Base-by-base conservation (phyloP, 2,797 vertebrate species). In the Manis crassicaudata region DNA sequence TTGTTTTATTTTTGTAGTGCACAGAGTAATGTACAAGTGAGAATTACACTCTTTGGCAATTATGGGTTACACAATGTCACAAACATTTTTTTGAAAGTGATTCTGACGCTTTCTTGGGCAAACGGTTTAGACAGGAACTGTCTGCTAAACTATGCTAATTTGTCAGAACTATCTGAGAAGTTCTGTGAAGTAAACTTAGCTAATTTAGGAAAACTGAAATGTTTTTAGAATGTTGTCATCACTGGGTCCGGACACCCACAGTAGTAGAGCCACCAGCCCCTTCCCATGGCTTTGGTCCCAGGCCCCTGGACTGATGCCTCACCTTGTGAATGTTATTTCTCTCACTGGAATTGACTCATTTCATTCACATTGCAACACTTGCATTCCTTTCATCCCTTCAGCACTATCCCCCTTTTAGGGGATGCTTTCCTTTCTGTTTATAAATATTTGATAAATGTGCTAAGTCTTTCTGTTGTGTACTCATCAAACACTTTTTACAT, bases 141-240 rank as follows among this genome's bases (percentile, higher is more conserved):
- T 72, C 70, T 77, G 13, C 1, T 85, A 17, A 8, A 46, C 62
- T 52, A 75, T 16, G 81, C 75, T 83, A 96, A 52, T 18, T 72
- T 89, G 32, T 83, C 54, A 91, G 40, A 94, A 68, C 23, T n/a
- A 37, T 43, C 43, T 72, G n/a, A 77, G 52, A 88, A 62, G 21
- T 60, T 91, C 84, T 14, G 9, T 73, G 50, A 94, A 79, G 54
- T 70, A 35, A 88, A 83, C 82, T 73, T 77, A 88, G 60, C 46
- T 81, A n/a, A 76, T 94, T 87, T 80, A 76, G 29, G 62, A 94
- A 92, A 77, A n/a, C 60, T n/a, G 35, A 89, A 62, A 20, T 93
- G 54, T 23, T 70, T 95, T 86, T 87, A 70, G 25, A 63, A 89
- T 20, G 5, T 23, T 76, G 2, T 88, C 75, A 58, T 88, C 56